These are phyloP conservation scores for Protula sp. DNA, from an alignment of 2,888 invertebrate species.

Conservation along the genomic window DNA sequence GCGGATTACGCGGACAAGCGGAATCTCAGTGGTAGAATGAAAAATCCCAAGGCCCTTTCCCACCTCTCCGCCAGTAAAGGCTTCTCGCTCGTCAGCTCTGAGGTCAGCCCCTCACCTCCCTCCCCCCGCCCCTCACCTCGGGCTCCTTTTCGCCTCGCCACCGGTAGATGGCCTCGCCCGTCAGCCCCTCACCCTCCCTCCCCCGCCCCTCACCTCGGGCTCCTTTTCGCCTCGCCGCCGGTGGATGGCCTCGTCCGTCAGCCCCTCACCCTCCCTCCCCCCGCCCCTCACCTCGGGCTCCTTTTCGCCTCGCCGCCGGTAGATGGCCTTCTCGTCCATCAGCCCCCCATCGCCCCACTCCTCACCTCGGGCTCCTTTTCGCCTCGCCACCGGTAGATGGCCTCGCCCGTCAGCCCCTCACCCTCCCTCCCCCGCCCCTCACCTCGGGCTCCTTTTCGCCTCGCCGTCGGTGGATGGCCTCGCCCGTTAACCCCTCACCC, in stretches of 20 bases:
- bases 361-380: slow-evolving; percentile 88
- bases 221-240: slow-evolving; percentile 86
- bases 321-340: slow-evolving; percentile 87
- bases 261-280: too few relatives aligned
- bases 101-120: too few relatives aligned
- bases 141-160: slow-evolving; percentile 79
- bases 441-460: slow-evolving; percentile 83
- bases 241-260: too few relatives aligned
- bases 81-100: too few relatives aligned
- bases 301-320: slow-evolving; percentile 75
- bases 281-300: slow-evolving; percentile 72
- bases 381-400: slow-evolving; percentile 77
- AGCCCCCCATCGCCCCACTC: too few relatives aligned
- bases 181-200: slow-evolving; percentile 82
- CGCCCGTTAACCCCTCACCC: slow-evolving; percentile 83
- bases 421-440: too few relatives aligned
- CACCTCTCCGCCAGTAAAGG: too few relatives aligned
- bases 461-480: slow-evolving; percentile 84
- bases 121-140: too few relatives aligned
- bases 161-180: slow-evolving; percentile 88
- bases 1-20: too few relatives aligned
- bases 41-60: too few relatives aligned
- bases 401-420: slow-evolving; percentile 88
- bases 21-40: too few relatives aligned
- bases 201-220: too few relatives aligned